These are phyloP conservation scores for Drymodes brunneopygia DNA, from an alignment of 2,113 vertebrate species.

Conservation along the genomic window DNA sequence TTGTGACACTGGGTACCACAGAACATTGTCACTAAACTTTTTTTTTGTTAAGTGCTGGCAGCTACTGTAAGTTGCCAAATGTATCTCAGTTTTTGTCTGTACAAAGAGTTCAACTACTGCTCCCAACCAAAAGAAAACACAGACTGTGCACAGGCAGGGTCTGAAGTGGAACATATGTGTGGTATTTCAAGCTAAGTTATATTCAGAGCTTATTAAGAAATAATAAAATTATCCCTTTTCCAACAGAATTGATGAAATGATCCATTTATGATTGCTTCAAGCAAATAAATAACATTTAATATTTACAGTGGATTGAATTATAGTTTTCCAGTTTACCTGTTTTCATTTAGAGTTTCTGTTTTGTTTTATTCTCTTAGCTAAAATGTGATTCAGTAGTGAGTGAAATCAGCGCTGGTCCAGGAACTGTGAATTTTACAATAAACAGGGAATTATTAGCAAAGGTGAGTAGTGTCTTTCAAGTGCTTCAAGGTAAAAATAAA, in stretches of 20 bases:
- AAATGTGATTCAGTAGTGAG: slow-evolving; percentile 82
- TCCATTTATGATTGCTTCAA: neutral
- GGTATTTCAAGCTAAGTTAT: neutral
- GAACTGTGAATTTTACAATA: slow-evolving; percentile 84
- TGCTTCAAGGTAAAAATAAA: neutral
- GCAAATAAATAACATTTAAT: neutral
- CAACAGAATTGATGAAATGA: neutral
- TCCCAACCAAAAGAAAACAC: neutral
- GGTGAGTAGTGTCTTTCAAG: slow-evolving; percentile 70
- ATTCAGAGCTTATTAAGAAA: neutral
- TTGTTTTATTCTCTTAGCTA: slow-evolving; percentile 71
- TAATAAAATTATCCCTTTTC: neutral
- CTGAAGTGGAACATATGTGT: neutral
- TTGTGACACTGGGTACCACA: neutral
- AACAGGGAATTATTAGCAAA: slow-evolving; percentile 84
- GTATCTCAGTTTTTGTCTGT: neutral
- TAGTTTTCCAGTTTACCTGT: neutral
- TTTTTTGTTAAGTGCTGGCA: neutral
- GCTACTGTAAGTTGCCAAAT: neutral
- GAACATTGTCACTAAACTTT: neutral
- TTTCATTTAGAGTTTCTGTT: neutral
- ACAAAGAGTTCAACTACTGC: neutral
- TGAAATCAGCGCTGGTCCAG: slow-evolving; percentile 74
- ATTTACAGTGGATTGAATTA: neutral
- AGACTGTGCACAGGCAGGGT: neutral